Base-by-base conservation (phyloP, 2,113 vertebrate species). In the Sceloporus tristichus region DNA sequence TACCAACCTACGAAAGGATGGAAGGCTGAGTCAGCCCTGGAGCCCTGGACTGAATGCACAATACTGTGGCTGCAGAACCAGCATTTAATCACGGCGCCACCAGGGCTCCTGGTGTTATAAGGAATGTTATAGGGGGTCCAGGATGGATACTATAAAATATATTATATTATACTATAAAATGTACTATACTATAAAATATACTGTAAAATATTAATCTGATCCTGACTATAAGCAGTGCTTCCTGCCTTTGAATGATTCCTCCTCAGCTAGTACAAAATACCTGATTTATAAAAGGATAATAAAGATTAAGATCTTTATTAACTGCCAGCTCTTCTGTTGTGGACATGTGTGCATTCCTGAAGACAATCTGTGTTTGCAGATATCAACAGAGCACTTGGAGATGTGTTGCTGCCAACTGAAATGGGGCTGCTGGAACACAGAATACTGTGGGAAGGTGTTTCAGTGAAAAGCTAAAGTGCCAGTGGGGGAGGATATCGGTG, bases 361-460 rank as follows among this genome's bases (percentile, higher is more conserved):
- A 91, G 91, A 88, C 91, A 91, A 79, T 91, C 91, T 94, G 93
- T 93, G 92, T 91, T 91, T n/a, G 0, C 87, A 84, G 77, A 87
- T 79, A 91, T 40, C 23, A 85, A 89, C 86, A 78, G 65, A 91
- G 84, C 84, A 88, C 93, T 87, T 54, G 0, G 75, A 87, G 79
- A 87, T 94, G 93, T 85, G 23, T 53, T 82, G 70, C 88, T 92
- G 93, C 93, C 93, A 94, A 84, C 10, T 76, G 76, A 66, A 88
- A 92, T 89, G 91, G 82, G 82, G 87, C 0, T 42, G 21, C 5
- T 89, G 86, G 90, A 91, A 62, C 0, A 0, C 80, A 83, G 8
- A 76, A 25, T 70, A 80, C 80, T 38, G 80, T 42, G 91, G 86
- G 90, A 93, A 93, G 90, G 78, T 83, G 80, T 68, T 54, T 86